Percentiles rank a stretch among this genome's conserved stretches.
Evolutionary conservation across 2,888 invertebrate genomes (phyloP).

Genomic region (Mimachlamys varia): DNA sequence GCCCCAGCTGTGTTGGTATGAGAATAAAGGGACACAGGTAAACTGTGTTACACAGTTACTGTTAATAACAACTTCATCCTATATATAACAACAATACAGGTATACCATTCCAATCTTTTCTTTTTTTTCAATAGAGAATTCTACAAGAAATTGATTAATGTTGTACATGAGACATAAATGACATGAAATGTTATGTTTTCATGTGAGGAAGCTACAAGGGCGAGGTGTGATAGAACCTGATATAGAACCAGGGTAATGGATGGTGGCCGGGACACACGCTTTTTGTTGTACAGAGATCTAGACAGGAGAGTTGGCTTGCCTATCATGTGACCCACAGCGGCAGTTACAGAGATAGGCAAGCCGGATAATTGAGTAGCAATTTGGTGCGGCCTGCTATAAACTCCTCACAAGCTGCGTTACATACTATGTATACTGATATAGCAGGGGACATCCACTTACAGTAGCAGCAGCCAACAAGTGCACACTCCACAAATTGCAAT

Average conservation of each 20-base stretch:
- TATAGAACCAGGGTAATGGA: not conserved
- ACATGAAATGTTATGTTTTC: not conserved
- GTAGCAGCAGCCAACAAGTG: not conserved
- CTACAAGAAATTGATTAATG: not conserved
- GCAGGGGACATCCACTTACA: not conserved
- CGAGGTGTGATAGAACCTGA: not conserved
- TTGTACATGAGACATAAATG: not conserved
- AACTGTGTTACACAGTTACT: not conserved
- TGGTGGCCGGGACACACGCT: not conserved
- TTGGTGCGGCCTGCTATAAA: conserved; percentile 11
- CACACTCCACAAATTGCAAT: conserved; percentile 9
- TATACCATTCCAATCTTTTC: not conserved
- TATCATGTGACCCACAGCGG: conserved; percentile 28
- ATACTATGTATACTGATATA: not conserved
- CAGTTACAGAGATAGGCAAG: not conserved
- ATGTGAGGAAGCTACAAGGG: conserved; percentile 10
- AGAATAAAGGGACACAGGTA: not conserved
- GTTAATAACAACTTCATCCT: not conserved
- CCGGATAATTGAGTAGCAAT: conserved; percentile 33
- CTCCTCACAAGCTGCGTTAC: conserved; percentile 9
- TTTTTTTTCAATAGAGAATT: not conserved
- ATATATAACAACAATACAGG: not conserved
- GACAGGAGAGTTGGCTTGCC: not conserved
- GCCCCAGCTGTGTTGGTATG: not conserved
- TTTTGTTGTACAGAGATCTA: conserved; percentile 7